phyloP scores from a whole-genome alignment of 2,888 invertebrate species.

The Diarsia brunnea region DNA sequence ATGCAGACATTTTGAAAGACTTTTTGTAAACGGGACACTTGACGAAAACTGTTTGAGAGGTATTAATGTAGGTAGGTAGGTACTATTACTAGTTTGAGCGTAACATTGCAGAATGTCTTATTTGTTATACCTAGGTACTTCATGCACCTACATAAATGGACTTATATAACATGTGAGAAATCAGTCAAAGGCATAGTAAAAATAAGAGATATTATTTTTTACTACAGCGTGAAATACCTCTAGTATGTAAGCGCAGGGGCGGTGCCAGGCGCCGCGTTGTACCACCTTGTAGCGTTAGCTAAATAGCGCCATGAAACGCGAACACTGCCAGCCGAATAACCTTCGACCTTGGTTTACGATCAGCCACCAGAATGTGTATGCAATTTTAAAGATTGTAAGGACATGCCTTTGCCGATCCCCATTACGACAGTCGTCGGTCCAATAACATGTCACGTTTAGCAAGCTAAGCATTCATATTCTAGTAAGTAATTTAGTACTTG shows the following conservation, averaged over 20 bases:
- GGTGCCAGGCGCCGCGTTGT: slow-evolving; percentile 60
- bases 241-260: slow-evolving; percentile 58
- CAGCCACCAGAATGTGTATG: slow-evolving; percentile 44
- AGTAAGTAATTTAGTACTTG: no score
- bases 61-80: not conserved
- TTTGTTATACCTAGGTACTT: not conserved
- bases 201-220: not conserved
- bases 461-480: no score
- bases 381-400: slow-evolving; percentile 45
- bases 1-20: not conserved
- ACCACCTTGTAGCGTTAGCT: slow-evolving; percentile 59
- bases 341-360: slow-evolving; percentile 79
- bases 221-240: slow-evolving; percentile 29
- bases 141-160: not conserved
- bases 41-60: not conserved
- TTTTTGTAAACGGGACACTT: slow-evolving; percentile 1
- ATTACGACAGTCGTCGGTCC: no score
- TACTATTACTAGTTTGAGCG: not conserved
- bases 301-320: slow-evolving; percentile 64
- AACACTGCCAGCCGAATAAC: slow-evolving; percentile 69
- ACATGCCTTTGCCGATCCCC: no score
- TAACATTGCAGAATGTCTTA: not conserved
- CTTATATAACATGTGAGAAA: not conserved
- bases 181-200: no score
- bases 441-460: no score